Conservation (phyloP, 1,140 invertebrate genomes). For the Agrilus planipennis region DNA sequence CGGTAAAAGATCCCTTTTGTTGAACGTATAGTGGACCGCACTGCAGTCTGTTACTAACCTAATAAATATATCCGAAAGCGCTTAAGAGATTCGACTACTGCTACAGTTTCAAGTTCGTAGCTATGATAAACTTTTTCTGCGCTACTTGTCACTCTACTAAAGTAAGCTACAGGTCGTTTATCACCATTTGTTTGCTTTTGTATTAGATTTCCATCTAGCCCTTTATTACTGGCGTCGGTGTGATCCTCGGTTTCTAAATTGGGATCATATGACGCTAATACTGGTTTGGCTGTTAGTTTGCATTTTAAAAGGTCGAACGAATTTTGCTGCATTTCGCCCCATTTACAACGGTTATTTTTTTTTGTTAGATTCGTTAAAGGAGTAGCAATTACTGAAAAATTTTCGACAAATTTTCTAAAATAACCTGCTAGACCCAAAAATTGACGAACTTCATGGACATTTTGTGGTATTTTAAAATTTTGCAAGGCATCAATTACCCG, state of each 20-base stretch:
- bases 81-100: slow-evolving; percentile 36
- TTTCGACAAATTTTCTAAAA: slow-evolving; percentile 28
- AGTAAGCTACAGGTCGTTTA: slow-evolving; percentile 32
- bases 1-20: slow-evolving; percentile 26
- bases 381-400: slow-evolving; percentile 20
- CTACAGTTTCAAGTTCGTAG: slow-evolving; percentile 36
- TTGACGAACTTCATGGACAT: not conserved
- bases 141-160: slow-evolving; percentile 24
- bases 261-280: slow-evolving; percentile 28
- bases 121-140: slow-evolving; percentile 33
- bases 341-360: slow-evolving; percentile 19
- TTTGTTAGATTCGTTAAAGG: slow-evolving; percentile 22
- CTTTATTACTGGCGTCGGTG: slow-evolving; percentile 18
- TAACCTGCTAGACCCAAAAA: slow-evolving; percentile 10
- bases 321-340: slow-evolving; percentile 5
- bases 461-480: slow-evolving; percentile 1
- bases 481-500: slow-evolving; percentile 1
- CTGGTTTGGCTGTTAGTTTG: slow-evolving; percentile 12
- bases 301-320: slow-evolving; percentile 7
- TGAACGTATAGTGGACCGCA: slow-evolving; percentile 12
- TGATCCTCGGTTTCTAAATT: slow-evolving; percentile 24
- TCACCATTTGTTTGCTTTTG: slow-evolving; percentile 19
- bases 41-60: slow-evolving; percentile 34
- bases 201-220: slow-evolving; percentile 25
- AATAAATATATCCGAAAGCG: slow-evolving; percentile 37